Conservation (phyloP, 2,888 invertebrate genomes). For the Polymixis lichenea region DNA sequence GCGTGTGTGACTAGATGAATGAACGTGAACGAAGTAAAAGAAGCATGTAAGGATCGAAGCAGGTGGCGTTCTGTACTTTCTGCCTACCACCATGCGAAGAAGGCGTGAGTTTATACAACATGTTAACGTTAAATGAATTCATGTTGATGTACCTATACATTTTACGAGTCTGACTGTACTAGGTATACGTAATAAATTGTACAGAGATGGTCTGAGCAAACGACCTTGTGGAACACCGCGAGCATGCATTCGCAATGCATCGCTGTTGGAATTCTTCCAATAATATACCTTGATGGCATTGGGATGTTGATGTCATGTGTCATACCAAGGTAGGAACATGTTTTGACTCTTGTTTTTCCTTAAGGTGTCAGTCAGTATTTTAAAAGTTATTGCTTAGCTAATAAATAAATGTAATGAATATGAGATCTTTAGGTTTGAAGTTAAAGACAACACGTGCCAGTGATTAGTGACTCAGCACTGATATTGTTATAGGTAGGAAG, state of each 20-base stretch:
- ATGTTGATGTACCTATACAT: neutral
- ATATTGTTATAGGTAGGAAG: constrained; percentile 17
- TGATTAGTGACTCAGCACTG: constrained; percentile 26
- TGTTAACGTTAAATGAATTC: neutral
- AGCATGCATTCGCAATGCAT: constrained; percentile 71
- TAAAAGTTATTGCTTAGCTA: constrained; percentile 10
- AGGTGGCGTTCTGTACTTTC: neutral
- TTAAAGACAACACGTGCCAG: constrained; percentile 21
- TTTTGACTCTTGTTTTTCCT: constrained; percentile 39
- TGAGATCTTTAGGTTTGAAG: neutral
- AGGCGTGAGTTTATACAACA: neutral
- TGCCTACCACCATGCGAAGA: neutral
- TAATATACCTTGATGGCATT: constrained; percentile 67
- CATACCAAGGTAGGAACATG: constrained; percentile 15
- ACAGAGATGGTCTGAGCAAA: constrained; percentile 68
- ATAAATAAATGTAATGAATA: constrained; percentile 18
- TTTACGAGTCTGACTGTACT: neutral
- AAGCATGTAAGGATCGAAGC: neutral
- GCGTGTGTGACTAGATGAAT: neutral
- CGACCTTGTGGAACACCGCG: constrained; percentile 81
- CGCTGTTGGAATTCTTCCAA: constrained; percentile 76
- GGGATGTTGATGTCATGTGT: constrained; percentile 49
- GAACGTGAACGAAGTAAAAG: neutral
- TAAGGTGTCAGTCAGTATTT: constrained; percentile 20
- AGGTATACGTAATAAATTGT: constrained; percentile 47